A percentile compares a stretch with the other conserved stretches of the same genome.
Evolutionary conservation across 2,113 vertebrate species (phyloP).

Genomic region (Petrocephalus microphthalmus): DNA sequence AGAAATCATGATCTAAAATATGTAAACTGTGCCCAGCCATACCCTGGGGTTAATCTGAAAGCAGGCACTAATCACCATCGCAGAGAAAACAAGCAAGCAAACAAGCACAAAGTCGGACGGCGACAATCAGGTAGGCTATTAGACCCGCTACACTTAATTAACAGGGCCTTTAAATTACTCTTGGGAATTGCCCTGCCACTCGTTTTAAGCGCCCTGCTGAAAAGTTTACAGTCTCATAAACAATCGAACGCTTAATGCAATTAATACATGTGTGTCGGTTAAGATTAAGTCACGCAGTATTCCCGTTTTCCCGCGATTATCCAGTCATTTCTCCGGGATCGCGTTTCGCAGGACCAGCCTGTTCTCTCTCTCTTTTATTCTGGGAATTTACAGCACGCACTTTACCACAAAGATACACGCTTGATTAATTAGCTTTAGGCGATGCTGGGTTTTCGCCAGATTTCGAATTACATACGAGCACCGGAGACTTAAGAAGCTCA

Average conservation of each 20-base stretch:
- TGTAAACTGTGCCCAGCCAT: background rate
- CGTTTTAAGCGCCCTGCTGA: background rate
- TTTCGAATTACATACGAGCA: background rate
- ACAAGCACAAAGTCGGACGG: background rate
- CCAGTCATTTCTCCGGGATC: background rate
- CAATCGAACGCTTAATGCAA: background rate
- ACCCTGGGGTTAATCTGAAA: background rate
- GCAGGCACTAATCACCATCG: background rate
- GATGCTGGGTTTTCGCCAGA: slow-evolving; percentile 1
- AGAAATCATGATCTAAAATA: background rate
- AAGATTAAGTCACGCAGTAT: background rate
- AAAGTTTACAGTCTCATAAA: background rate
- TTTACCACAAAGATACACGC: background rate
- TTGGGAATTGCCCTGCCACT: background rate
- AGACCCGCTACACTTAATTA: background rate
- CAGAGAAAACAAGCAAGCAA: background rate
- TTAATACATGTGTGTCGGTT: background rate
- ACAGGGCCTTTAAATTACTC: background rate
- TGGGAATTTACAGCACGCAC: background rate
- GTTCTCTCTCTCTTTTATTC: background rate
- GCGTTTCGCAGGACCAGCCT: background rate
- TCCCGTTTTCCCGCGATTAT: background rate
- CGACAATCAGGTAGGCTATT: background rate
- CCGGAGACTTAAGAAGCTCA: too few relatives aligned
- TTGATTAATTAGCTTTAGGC: slow-evolving; percentile 10